Percentiles rank a stretch among this genome's conserved stretches.
Evolutionary conservation across 2,797 vertebrate genomes (phyloP).

Genomic region (Sebastes hubbsi): DNA sequence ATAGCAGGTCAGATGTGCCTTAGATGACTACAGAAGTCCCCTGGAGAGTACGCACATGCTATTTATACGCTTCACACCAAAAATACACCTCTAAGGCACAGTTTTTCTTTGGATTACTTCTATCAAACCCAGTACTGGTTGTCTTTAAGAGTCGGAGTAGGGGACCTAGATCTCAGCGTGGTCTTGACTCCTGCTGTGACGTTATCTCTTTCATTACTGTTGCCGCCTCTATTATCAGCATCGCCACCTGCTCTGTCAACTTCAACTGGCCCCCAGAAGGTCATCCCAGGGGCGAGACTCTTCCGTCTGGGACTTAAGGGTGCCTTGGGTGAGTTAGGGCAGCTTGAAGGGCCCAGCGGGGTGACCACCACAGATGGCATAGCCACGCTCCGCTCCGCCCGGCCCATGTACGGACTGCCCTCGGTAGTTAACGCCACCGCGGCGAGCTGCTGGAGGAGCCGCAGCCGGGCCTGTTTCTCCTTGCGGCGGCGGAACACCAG

Average conservation of each 20-base stretch:
- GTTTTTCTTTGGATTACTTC: constrained; percentile 17
- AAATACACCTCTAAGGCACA: constrained; percentile 66
- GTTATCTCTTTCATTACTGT: constrained; percentile 12
- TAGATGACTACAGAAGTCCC: neutral
- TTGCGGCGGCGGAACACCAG: constrained; percentile 83
- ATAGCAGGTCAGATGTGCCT: constrained; percentile 19
- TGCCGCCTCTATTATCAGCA: neutral
- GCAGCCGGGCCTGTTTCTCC: constrained; percentile 79
- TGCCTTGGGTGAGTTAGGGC: constrained; percentile 58
- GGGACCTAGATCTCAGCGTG: constrained; percentile 68
- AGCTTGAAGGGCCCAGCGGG: constrained; percentile 76
- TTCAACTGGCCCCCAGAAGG: constrained; percentile 82
- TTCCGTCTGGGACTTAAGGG: constrained; percentile 49
- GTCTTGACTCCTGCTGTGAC: constrained; percentile 35
- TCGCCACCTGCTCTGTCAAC: constrained; percentile 49
- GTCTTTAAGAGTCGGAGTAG: constrained; percentile 82
- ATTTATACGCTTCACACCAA: neutral
- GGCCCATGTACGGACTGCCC: constrained; percentile 62
- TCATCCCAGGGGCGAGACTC: constrained; percentile 77
- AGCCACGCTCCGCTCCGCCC: constrained; percentile 79
- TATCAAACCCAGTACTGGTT: constrained; percentile 91
- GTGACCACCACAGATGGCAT: constrained; percentile 89
- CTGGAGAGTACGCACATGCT: neutral
- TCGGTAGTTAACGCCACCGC: constrained; percentile 35
- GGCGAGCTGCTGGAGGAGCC: constrained; percentile 74